phyloP scores from a whole-genome alignment of 2,113 vertebrate species.

The Fukomys damarensis region DNA sequence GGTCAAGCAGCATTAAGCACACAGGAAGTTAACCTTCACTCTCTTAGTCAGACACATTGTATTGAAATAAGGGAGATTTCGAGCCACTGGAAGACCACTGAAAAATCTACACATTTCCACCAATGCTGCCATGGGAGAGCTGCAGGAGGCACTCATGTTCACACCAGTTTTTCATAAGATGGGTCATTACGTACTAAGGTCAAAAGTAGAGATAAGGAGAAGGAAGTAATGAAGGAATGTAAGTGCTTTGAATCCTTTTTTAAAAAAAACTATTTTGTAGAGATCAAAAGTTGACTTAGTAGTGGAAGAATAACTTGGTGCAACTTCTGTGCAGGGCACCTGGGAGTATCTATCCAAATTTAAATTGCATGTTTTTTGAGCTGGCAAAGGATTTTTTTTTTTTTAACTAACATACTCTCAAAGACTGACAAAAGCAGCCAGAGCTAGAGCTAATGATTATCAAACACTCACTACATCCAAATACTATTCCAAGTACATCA shows the following conservation, averaged over 20 bases:
- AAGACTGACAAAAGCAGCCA: neutral
- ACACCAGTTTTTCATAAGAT: neutral
- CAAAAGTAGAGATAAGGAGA: neutral
- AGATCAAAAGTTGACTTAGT: neutral
- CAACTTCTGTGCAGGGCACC: neutral
- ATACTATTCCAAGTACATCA: no score
- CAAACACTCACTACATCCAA: fast-evolving
- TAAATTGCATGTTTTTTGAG: neutral
- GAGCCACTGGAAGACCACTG: neutral
- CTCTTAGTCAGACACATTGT: neutral
- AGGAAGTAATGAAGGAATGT: neutral
- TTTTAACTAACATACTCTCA: neutral
- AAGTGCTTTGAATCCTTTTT: neutral
- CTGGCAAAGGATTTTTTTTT: neutral
- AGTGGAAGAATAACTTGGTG: neutral
- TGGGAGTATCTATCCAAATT: neutral
- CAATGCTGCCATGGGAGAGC: neutral
- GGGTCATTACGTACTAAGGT: neutral
- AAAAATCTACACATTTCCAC: neutral
- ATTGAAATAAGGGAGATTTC: neutral
- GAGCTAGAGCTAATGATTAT: fast-evolving
- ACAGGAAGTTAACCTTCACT: neutral
- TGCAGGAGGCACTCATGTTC: neutral
- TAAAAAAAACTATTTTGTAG: neutral
- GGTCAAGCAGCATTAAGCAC: neutral